Percentiles rank a stretch among this genome's conserved stretches.
These are phyloP conservation scores for Thripadectes ignobilis DNA, from an alignment of 2,797 vertebrate genomes.

Conservation along the genomic window DNA sequence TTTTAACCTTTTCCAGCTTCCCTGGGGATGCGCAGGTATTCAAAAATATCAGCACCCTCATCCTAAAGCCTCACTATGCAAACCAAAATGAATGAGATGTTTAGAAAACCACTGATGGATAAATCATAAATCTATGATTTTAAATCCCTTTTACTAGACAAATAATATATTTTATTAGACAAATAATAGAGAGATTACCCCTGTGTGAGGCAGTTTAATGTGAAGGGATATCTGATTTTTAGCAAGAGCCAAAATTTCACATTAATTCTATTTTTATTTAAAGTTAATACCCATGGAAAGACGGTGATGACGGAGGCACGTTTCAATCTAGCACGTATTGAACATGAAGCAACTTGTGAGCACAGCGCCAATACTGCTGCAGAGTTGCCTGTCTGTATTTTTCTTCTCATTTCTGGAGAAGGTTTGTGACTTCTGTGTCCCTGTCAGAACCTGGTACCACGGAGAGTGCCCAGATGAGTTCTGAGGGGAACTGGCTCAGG, in stretches of 20 bases:
- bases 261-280: neutral
- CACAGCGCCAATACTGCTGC: fast-evolving
- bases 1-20: conserved; percentile 59
- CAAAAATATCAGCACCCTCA: conserved; percentile 20
- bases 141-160: neutral
- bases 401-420: neutral
- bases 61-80: neutral
- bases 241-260: neutral
- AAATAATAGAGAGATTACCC: neutral
- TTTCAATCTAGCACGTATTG: fast-evolving
- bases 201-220: neutral
- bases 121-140: neutral
- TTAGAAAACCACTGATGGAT: conserved; percentile 1
- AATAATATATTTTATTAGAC: neutral
- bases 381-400: neutral
- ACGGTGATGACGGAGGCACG: neutral
- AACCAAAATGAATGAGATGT: conserved; percentile 38
- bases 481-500: neutral
- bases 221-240: neutral
- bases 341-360: neutral
- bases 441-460: fast-evolving
- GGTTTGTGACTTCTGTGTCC: neutral
- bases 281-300: neutral
- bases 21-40: neutral
- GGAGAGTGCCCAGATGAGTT: neutral